Evolutionary conservation across 2,888 invertebrate genomes (phyloP).

Genomic region (Ochropleura leucogaster): DNA sequence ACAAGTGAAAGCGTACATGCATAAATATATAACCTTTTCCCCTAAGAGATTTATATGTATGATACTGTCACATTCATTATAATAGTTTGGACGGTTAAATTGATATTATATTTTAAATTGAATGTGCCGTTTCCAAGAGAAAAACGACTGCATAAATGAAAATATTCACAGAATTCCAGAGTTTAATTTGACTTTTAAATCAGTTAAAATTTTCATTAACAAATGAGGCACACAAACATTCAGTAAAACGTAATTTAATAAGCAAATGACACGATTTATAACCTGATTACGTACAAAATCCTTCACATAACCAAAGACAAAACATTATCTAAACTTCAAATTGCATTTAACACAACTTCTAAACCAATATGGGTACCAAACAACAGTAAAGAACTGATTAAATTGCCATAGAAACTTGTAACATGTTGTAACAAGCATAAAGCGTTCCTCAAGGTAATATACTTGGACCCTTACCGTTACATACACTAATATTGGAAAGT

Average conservation of each 20-base stretch:
- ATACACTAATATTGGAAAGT: constrained; percentile 57
- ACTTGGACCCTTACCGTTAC: constrained; percentile 53
- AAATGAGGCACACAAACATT: background rate
- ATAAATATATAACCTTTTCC: too few relatives aligned
- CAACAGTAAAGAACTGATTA: constrained; percentile 57
- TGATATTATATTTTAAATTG: background rate
- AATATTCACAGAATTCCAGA: background rate
- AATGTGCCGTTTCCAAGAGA: background rate
- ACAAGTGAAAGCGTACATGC: too few relatives aligned
- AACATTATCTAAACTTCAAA: constrained; percentile 5
- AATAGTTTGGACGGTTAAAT: background rate
- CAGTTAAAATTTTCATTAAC: background rate
- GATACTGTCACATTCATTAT: background rate
- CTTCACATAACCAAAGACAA: constrained; percentile 5
- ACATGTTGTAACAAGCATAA: constrained; percentile 37
- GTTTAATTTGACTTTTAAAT: constrained; percentile 7
- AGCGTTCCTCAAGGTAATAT: constrained; percentile 60
- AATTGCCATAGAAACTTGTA: constrained; percentile 60
- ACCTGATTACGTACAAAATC: background rate
- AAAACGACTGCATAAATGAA: background rate
- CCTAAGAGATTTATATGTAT: background rate
- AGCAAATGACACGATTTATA: constrained; percentile 16
- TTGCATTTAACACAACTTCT: constrained; percentile 27
- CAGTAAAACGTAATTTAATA: background rate
- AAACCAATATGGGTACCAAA: constrained; percentile 45